phyloP scores from a whole-genome alignment of 2,113 vertebrate species.

The Columbina picui region DNA sequence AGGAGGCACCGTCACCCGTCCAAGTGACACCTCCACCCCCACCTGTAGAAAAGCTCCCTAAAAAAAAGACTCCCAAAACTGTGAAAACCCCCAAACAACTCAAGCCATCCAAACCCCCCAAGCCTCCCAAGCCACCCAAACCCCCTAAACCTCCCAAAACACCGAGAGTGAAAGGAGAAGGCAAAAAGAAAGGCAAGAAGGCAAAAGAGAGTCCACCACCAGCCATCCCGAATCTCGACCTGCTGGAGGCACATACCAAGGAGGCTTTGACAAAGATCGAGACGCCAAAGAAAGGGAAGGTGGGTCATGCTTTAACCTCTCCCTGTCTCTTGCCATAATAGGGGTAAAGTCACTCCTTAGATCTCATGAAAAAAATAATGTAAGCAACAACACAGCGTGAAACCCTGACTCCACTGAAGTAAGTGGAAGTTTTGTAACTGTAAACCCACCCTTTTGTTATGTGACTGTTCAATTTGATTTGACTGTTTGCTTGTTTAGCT shows the following conservation, averaged over 20 bases:
- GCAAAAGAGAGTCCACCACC: slow-evolving; percentile 82
- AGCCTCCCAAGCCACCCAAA: slow-evolving; percentile 85
- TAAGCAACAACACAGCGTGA: background rate
- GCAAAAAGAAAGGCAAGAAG: slow-evolving; percentile 93
- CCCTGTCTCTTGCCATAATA: background rate
- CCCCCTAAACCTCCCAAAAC: slow-evolving; percentile 73
- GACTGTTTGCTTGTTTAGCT: background rate
- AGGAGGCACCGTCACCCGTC: slow-evolving; percentile 80
- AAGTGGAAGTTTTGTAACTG: background rate
- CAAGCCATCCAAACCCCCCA: slow-evolving; percentile 85
- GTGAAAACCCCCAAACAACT: slow-evolving; percentile 83
- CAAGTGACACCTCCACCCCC: background rate
- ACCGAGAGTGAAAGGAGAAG: slow-evolving; percentile 90
- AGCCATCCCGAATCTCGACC: slow-evolving; percentile 89
- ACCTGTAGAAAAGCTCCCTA: slow-evolving; percentile 75
- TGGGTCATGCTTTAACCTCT: slow-evolving; percentile 46
- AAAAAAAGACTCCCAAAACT: slow-evolving; percentile 84
- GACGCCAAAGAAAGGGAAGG: slow-evolving; percentile 92
- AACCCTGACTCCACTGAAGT: background rate
- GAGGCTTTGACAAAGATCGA: slow-evolving; percentile 95
- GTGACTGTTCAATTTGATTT: background rate
- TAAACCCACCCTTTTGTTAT: background rate
- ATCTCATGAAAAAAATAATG: background rate
- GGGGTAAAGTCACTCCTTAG: background rate
- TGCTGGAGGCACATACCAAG: slow-evolving; percentile 93